Evolutionary conservation across 1,140 invertebrate species (phyloP).

Genomic region (Leptestheria dahalacensis): DNA sequence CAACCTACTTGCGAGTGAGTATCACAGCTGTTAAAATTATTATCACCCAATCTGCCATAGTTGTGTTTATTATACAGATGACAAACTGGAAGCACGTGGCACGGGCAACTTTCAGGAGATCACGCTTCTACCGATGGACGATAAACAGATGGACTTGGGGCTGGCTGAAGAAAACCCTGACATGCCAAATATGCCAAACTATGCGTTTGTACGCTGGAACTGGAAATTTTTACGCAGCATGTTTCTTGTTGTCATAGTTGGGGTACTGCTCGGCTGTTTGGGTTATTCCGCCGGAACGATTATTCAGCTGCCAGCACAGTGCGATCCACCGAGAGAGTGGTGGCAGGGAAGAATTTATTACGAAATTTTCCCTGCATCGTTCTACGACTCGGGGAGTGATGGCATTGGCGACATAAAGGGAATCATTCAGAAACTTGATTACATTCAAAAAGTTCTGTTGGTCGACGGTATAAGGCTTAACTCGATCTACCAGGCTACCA

Average conservation of each 20-base stretch:
- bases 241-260: conserved; percentile 51
- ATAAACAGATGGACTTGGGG: neutral
- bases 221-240: conserved; percentile 56
- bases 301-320: conserved; percentile 47
- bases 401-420: conserved; percentile 58
- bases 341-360: conserved; percentile 66
- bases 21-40: neutral
- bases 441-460: conserved; percentile 43
- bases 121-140: neutral
- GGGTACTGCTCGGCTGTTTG: conserved; percentile 46
- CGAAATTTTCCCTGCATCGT: conserved; percentile 66
- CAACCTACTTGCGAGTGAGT: neutral
- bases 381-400: conserved; percentile 41
- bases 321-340: conserved; percentile 51
- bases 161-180: neutral
- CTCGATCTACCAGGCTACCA: conserved; percentile 49
- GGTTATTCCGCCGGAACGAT: conserved; percentile 52
- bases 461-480: conserved; percentile 50
- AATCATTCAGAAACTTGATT: conserved; percentile 45
- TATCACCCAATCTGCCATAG: neutral
- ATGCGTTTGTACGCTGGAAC: conserved; percentile 60
- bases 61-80: neutral
- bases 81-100: neutral
- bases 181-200: conserved; percentile 26
- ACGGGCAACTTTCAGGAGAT: neutral